A percentile compares a stretch with the other conserved stretches of the same genome.
phyloP scores from a whole-genome alignment of 2,113 vertebrate genomes.

The Caloenas nicobarica region DNA sequence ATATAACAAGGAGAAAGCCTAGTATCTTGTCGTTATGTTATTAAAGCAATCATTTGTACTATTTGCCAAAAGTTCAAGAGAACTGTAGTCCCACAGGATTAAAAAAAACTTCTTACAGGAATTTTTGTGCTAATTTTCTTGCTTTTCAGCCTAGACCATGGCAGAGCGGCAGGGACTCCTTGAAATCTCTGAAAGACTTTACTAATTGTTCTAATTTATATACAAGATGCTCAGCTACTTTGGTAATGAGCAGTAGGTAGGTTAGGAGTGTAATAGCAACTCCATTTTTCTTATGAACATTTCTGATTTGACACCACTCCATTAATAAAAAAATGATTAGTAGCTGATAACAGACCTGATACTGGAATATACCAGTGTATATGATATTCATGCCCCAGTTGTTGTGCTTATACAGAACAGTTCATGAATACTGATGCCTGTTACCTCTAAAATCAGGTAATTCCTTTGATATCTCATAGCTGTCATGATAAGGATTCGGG shows the following conservation, averaged over 20 bases:
- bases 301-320: neutral
- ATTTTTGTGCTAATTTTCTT: neutral
- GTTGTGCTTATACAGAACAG: conserved; percentile 33
- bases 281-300: neutral
- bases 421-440: conserved; percentile 22
- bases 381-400: neutral
- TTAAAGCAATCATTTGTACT: neutral
- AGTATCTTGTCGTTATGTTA: neutral
- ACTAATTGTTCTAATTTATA: neutral
- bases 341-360: neutral
- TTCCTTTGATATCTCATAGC: conserved; percentile 45
- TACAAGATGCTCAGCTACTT: neutral
- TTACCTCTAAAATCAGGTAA: conserved; percentile 49
- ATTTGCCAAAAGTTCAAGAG: neutral
- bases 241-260: neutral
- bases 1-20: neutral
- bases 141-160: neutral
- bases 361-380: neutral
- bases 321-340: neutral
- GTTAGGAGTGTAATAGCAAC: neutral
- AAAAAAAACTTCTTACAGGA: neutral
- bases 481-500: conserved; percentile 67
- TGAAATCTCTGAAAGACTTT: neutral
- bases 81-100: neutral
- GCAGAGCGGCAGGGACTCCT: neutral